Conservation (phyloP, 2,888 invertebrate species). For the Machimus atricapillus region DNA sequence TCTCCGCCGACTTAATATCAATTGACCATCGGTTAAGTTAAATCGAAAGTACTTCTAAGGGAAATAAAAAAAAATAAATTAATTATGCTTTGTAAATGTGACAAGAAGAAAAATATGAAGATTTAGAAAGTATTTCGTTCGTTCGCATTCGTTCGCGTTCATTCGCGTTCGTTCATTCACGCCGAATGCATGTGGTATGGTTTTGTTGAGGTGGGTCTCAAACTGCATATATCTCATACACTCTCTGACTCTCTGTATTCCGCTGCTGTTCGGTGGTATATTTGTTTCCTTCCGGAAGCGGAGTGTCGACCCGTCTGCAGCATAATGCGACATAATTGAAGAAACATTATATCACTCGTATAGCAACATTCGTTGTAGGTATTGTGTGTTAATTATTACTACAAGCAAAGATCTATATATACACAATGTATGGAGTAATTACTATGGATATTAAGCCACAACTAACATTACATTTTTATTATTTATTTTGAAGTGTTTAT, state of each 20-base stretch:
- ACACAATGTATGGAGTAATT: slow-evolving; percentile 8
- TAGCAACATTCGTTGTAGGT: slow-evolving; percentile 32
- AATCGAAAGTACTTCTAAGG: neutral
- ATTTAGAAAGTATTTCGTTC: neutral
- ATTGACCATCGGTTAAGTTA: neutral
- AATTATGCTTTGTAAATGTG: neutral
- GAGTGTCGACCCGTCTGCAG: neutral
- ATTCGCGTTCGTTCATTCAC: neutral
- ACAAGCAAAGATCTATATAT: slow-evolving; percentile 33
- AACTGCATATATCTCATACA: neutral
- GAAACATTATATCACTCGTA: slow-evolving; percentile 27
- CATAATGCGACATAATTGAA: neutral
- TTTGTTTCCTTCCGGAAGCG: neutral
- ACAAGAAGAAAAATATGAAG: neutral
- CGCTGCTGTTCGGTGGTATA: neutral
- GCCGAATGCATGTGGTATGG: neutral
- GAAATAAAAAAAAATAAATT: neutral
- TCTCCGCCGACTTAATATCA: neutral
- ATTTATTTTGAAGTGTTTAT: slow-evolving; percentile 33
- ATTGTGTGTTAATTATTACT: slow-evolving; percentile 39
- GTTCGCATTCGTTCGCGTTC: neutral
- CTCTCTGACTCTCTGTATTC: neutral
- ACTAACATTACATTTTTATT: slow-evolving; percentile 36
- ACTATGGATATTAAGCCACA: slow-evolving; percentile 24
- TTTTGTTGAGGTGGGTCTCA: neutral